Conservation (phyloP, 2,888 invertebrate genomes). For the Zelleria hepariella region DNA sequence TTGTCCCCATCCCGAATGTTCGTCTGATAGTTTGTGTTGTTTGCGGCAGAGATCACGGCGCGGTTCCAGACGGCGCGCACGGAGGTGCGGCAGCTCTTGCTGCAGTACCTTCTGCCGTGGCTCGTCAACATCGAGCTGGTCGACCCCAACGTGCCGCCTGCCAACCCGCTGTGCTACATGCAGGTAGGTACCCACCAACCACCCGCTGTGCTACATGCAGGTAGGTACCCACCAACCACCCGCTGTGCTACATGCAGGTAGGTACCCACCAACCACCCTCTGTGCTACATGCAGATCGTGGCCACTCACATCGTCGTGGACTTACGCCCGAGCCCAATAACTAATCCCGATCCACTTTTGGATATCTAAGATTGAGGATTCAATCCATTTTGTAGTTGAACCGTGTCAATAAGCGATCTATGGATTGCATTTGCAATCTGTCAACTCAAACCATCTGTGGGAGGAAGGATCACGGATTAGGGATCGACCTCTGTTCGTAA, state of each 20-base stretch:
- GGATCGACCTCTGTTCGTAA: too few relatives aligned
- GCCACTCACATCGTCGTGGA: constrained; percentile 2
- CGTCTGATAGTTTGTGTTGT: too few relatives aligned
- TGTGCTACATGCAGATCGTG: constrained; percentile 87
- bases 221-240: constrained; percentile 73
- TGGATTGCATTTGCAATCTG: too few relatives aligned
- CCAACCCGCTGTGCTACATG: constrained; percentile 86
- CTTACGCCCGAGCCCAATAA: too few relatives aligned
- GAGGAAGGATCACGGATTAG: too few relatives aligned
- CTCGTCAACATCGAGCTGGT: constrained; percentile 98
- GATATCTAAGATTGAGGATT: too few relatives aligned
- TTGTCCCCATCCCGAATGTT: too few relatives aligned
- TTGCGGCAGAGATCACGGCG: constrained; percentile 89
- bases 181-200: constrained; percentile 75
- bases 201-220: constrained; percentile 88
- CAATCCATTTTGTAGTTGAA: too few relatives aligned
- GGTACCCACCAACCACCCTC: constrained; percentile 69
- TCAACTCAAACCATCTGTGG: too few relatives aligned
- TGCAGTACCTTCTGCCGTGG: constrained; percentile 97
- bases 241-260: constrained; percentile 88
- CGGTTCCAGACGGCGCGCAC: constrained; percentile 96
- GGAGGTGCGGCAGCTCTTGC: constrained; percentile 89
- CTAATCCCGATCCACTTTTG: not conserved
- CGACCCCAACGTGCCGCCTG: constrained; percentile 95
- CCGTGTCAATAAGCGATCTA: too few relatives aligned